phyloP scores from a whole-genome alignment of 2,113 vertebrate species.

The Serilophus lunatus region DNA sequence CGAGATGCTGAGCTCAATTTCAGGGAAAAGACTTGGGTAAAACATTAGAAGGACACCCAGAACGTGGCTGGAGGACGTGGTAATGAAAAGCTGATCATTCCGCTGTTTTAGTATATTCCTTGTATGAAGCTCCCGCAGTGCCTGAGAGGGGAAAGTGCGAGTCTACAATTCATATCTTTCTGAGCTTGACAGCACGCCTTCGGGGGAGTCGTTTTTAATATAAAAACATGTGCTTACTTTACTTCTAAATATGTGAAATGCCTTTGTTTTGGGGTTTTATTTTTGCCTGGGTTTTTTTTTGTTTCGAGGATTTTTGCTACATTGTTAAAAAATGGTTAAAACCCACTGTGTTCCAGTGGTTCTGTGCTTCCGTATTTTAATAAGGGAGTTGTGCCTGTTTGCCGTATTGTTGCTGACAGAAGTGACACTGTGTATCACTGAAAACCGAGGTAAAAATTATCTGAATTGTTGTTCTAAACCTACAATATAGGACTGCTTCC shows the following conservation, averaged over 20 bases:
- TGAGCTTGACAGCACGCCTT: neutral
- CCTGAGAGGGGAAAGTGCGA: neutral
- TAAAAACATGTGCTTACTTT: neutral
- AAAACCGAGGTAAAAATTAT: slow-evolving; percentile 1
- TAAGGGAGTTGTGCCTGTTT: neutral
- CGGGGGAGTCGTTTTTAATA: neutral
- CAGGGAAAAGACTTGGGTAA: neutral
- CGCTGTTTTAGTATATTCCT: accelerated
- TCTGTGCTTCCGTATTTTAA: neutral
- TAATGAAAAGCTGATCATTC: neutral
- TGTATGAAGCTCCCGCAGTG: neutral
- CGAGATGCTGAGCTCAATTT: neutral
- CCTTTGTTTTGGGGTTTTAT: no score
- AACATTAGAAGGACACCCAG: neutral
- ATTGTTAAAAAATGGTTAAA: neutral
- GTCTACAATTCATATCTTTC: neutral
- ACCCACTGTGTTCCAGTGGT: neutral
- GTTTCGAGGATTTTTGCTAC: accelerated
- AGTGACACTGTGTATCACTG: neutral
- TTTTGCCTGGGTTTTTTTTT: neutral
- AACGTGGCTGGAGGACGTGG: accelerated
- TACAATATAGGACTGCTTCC: neutral
- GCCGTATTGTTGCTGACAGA: neutral
- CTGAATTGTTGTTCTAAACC: neutral
- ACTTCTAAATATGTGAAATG: neutral